Base-by-base conservation (phyloP, 2,888 invertebrate genomes). In the Meteorus cinctellus region DNA sequence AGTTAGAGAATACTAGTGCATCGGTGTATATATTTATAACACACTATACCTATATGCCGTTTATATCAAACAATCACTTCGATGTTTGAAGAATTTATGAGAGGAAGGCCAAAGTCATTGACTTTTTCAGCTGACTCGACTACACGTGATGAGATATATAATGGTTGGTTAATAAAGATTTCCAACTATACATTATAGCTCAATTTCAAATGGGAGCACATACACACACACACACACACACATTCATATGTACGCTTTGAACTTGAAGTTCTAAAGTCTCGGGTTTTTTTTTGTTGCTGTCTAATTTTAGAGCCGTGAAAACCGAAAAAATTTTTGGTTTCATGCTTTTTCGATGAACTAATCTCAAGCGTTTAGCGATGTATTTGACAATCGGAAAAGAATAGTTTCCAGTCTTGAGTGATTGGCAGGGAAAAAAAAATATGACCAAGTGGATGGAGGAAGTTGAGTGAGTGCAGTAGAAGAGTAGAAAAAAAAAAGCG, bases 401-500 rank as follows among this genome's bases (percentile, higher is more conserved):
- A 59, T 27, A 59, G 31, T 55, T 41, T 59, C 27, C 51, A 51
- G 29, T 29, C 36, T 60, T 31, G 60, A 63, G n/a, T n/a, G 31
- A 55, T 51, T 41, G n/a, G 36, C 66, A 65, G 67, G 48, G 3
- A 31, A 29, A 41, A 19, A 31, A 48, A 59, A 55, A 75, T 27
- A 41, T 31, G 51, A n/a, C 36, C 62, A 67, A n/a, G 45, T 45
- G 19, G 27, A 67, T 48, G 41, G 29, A 48, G 66, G 29, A 65
- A 19, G 72, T 24, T 66, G 51, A 71, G 60, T 59, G 63, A 70
- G 55, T 19, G 19, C 36, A 59, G 10, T 19, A 34, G 24, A 67
- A 27, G 55, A 45, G 34, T 72, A 70, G 76, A 68, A 74, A 71
- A 71, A 59, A 78, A 80, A 77, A 76, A 77, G 75, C 65, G 75